Evolutionary conservation across 2,113 vertebrate genomes (phyloP), one percentile per base, ranked within the genome.

Genomic region (Cottus gobio): DNA sequence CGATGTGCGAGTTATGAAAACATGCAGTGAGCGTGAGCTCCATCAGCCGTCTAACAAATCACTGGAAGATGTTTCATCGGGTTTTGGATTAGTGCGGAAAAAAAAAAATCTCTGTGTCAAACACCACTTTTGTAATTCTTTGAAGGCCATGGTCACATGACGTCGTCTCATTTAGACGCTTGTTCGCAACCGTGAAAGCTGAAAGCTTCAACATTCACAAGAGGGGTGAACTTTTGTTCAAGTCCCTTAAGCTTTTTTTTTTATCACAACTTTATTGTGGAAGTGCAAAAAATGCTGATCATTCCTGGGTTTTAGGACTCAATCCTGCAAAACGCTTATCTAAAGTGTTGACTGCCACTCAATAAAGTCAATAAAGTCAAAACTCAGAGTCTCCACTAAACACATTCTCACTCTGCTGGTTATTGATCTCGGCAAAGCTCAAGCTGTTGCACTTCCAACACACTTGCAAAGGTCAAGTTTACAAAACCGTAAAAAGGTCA

Each of bases 1-100:
- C 6, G 34, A 24, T 82, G 75, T 48, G 69, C 8, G 28, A n/a
- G 64, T 76, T 52, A 68, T 11, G 9, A 56, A 48, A 57, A 22
- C 13, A 50, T 24, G 7, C 26, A 13, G 28, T 44, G 64, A 58
- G 31, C 15, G 11, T 37, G 24, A 78, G 20, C 30, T 66, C 36
- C 2, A 12, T 60, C 39, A 52, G n/a, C n/a, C 34, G 50, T 72
- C n/a, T 7, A 4, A 75, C n/a, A 37, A 42, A 9, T n/a, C 8
- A 62, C 5, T 18, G 15, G 30, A n/a, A 64, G 52, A 52, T 26
- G 52, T 12, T 54, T 54, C 50, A 11, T 11, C 8, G n/a, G 50
- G 12, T 54, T 54, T 54, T n/a, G 9, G 8, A 22, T n/a, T 24
- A 24, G 11, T 52, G 22, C 50, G n/a, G 20, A n/a, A 52, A 39